Evolutionary conservation across 2,113 vertebrate species (phyloP).

Genomic region (Zosterops lateralis): DNA sequence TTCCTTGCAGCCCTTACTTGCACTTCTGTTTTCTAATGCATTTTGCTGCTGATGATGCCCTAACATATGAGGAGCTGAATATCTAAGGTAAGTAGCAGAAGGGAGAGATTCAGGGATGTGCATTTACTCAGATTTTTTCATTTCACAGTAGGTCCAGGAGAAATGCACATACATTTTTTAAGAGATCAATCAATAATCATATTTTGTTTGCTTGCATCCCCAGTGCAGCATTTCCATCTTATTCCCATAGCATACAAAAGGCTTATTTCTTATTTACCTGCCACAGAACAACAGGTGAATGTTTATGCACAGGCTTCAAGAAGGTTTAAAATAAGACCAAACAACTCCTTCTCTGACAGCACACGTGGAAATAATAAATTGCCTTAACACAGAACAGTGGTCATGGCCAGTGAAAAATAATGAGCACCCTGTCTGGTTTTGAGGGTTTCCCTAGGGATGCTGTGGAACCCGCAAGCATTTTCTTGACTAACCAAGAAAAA

Average conservation of each 20-base stretch:
- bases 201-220: background rate
- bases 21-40: background rate
- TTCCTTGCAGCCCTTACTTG: background rate
- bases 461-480: background rate
- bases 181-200: background rate
- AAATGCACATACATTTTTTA: background rate
- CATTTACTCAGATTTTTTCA: background rate
- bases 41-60: background rate
- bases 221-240: background rate
- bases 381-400: constrained; percentile 5
- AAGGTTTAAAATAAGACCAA: constrained; percentile 25
- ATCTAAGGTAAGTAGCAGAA: background rate
- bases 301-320: background rate
- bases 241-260: background rate
- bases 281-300: background rate
- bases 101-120: background rate
- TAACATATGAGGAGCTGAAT: background rate
- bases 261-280: constrained; percentile 6
- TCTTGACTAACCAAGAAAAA: constrained; percentile 32
- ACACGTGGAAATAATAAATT: constrained; percentile 32
- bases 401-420: constrained; percentile 12
- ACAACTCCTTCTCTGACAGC: background rate
- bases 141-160: background rate
- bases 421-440: background rate
- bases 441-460: background rate